These are phyloP conservation scores for Dasyurus viverrinus DNA, from an alignment of 2,113 vertebrate species.

Conservation along the genomic window DNA sequence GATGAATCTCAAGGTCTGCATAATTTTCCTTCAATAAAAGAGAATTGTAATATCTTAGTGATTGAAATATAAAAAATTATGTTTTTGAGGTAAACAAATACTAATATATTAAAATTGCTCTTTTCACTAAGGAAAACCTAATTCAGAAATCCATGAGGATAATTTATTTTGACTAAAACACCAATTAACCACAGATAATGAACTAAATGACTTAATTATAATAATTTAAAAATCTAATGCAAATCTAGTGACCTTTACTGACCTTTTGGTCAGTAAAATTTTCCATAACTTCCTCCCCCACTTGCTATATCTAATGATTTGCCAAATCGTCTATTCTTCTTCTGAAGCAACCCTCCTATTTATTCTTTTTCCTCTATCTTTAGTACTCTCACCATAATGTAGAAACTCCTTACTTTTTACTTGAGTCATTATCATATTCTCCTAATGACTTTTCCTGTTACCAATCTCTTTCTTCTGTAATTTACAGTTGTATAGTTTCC, in stretches of 20 bases:
- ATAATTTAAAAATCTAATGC: not conserved
- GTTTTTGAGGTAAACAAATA: not conserved
- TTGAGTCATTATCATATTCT: not conserved
- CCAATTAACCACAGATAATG: not conserved
- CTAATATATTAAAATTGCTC: slow-evolving; percentile 7
- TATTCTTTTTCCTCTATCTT: not conserved
- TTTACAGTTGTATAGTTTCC: not conserved
- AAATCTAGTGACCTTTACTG: no score
- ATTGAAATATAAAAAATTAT: not conserved
- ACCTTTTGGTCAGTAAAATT: no score
- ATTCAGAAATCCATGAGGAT: not conserved
- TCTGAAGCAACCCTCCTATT: not conserved
- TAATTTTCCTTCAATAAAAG: not conserved
- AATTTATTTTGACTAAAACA: slow-evolving; percentile 18
- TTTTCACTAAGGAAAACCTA: not conserved
- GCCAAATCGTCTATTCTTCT: no score
- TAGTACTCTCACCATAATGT: not conserved
- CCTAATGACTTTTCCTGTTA: not conserved
- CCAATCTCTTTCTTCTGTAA: not conserved
- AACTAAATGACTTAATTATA: not conserved
- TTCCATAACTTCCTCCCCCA: not conserved
- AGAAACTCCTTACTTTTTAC: not conserved
- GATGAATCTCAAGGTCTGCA: not conserved
- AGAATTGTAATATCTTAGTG: not conserved
- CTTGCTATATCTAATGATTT: not conserved